A percentile compares a stretch with the other conserved stretches of the same genome.
These are phyloP conservation scores for Cynopterus brachyotis DNA, from an alignment of 2,113 vertebrate genomes.

Conservation along the genomic window DNA sequence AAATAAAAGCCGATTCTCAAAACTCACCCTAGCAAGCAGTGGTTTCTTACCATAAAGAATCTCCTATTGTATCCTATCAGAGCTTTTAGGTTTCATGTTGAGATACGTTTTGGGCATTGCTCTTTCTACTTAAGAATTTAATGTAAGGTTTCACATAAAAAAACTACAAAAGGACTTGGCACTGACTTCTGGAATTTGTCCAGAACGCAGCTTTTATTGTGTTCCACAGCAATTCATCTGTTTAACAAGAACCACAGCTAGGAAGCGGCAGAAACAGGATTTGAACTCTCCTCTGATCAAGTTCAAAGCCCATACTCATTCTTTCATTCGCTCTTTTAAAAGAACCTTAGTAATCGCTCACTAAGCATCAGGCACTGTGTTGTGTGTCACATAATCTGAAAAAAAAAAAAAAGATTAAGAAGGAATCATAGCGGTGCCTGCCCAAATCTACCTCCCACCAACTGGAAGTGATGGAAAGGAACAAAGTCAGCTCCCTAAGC, in stretches of 20 bases:
- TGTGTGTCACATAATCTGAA: neutral
- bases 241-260: neutral
- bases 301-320: neutral
- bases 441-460: neutral
- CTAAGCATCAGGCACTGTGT: neutral
- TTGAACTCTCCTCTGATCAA: neutral
- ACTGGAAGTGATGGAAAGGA: neutral
- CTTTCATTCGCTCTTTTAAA: neutral
- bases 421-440: neutral
- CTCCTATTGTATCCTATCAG: neutral
- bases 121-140: constrained; percentile 40
- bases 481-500: neutral
- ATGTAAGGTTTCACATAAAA: constrained; percentile 15
- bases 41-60: neutral
- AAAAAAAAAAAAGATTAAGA: neutral
- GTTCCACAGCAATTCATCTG: neutral
- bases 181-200: constrained; percentile 34
- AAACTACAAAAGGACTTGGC: constrained; percentile 29
- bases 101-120: constrained; percentile 1
- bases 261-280: neutral
- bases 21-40: neutral
- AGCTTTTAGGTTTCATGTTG: constrained; percentile 18
- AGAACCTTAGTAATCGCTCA: neutral
- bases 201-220: constrained; percentile 20
- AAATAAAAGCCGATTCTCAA: constrained; percentile 49